These are phyloP conservation scores for Eremophila alpestris DNA, from an alignment of 2,797 vertebrate species.

Conservation along the genomic window DNA sequence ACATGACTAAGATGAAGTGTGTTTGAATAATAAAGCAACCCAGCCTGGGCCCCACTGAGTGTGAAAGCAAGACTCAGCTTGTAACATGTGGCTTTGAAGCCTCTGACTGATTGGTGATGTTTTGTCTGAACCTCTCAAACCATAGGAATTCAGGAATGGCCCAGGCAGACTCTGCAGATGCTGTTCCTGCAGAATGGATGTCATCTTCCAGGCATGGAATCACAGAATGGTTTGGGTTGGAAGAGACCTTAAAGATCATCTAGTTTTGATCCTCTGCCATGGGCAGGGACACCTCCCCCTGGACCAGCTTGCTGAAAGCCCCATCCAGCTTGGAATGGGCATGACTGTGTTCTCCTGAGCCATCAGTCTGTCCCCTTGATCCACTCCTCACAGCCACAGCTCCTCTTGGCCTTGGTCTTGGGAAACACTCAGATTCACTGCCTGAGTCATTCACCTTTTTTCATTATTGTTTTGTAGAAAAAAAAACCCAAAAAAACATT, in stretches of 20 bases:
- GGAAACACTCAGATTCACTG: neutral
- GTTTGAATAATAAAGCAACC: slow-evolving; percentile 15
- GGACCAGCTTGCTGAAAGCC: neutral
- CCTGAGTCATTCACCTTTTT: neutral
- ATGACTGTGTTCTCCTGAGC: neutral
- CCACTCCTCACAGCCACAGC: neutral
- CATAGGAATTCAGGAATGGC: slow-evolving; percentile 2
- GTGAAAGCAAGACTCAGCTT: slow-evolving; percentile 38
- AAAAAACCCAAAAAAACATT: neutral
- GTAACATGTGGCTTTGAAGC: neutral
- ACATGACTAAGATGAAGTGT: slow-evolving; percentile 5
- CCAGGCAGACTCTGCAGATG: neutral
- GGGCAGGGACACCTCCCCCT: neutral
- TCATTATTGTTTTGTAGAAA: neutral
- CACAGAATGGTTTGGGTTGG: neutral
- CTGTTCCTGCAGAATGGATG: neutral
- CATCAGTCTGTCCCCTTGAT: neutral
- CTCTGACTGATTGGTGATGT: neutral
- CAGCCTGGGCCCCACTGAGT: neutral
- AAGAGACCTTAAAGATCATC: neutral
- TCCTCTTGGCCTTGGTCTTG: neutral
- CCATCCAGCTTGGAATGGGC: neutral
- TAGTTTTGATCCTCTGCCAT: neutral
- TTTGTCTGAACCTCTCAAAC: slow-evolving; percentile 11
- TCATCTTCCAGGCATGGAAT: neutral